phyloP scores from a whole-genome alignment of 53 echinoderm and acorn worm genomes.

The Luidia sarsii region DNA sequence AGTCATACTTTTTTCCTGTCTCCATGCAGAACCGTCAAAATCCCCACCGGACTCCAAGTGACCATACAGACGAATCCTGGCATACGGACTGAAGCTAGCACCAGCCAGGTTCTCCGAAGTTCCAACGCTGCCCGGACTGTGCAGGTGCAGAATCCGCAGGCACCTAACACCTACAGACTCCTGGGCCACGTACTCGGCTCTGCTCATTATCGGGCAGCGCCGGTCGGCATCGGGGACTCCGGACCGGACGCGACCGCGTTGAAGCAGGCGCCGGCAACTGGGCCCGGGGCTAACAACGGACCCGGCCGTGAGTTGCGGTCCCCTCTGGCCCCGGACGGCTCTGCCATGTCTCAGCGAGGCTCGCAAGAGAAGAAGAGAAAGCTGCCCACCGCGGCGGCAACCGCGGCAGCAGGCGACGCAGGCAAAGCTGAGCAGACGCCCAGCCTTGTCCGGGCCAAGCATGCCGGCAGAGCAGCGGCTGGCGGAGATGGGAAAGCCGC shows the following conservation, averaged over 20 bases:
- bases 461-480: not conserved
- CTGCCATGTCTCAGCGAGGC: no score
- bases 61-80: not conserved
- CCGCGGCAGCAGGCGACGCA: not conserved
- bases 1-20: not conserved
- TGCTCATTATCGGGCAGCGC: no score
- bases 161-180: not conserved
- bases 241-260: no score
- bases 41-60: not conserved
- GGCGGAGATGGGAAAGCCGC: no score
- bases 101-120: not conserved
- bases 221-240: no score
- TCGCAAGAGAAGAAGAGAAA: no score
- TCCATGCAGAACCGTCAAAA: slow-evolving; percentile 4
- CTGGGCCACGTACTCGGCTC: slow-evolving; percentile 26
- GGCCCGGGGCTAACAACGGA: no score
- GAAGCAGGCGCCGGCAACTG: no score
- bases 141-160: not conserved
- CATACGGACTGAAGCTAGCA: not conserved
- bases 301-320: no score
- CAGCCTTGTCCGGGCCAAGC: not conserved
- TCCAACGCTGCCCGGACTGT: not conserved
- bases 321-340: no score
- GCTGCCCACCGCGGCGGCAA: no score
- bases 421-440: not conserved